Evolutionary conservation across 2,888 invertebrate species (phyloP).

Genomic region (Rhagonycha fulva): DNA sequence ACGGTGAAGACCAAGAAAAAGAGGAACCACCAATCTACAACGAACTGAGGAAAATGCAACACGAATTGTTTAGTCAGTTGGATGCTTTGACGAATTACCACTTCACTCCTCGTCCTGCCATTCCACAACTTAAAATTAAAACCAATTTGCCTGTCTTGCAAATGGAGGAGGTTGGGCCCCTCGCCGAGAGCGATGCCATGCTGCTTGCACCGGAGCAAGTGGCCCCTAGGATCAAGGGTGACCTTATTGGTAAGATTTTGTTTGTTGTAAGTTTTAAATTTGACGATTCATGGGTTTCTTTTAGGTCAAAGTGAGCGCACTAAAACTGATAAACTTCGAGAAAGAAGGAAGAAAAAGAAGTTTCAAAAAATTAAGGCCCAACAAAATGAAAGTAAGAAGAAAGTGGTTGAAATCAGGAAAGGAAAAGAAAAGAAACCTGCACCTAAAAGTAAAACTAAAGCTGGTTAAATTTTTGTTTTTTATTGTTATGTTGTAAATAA

Average conservation of each 20-base stretch:
- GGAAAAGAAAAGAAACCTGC: constrained; percentile 51
- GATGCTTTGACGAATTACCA: constrained; percentile 94
- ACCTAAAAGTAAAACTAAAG: background rate
- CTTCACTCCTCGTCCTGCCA: constrained; percentile 86
- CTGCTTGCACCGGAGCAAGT: constrained; percentile 93
- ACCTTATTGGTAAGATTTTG: constrained; percentile 53
- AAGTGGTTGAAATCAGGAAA: constrained; percentile 48
- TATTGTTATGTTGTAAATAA: background rate
- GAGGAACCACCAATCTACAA: constrained; percentile 78
- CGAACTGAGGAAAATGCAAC: constrained; percentile 77
- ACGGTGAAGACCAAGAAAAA: constrained; percentile 61
- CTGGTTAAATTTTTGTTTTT: background rate
- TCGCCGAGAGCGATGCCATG: constrained; percentile 81
- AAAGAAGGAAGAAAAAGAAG: constrained; percentile 82
- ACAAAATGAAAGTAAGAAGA: constrained; percentile 34
- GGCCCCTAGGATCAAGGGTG: constrained; percentile 61
- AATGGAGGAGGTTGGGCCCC: constrained; percentile 95
- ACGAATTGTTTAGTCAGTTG: constrained; percentile 77
- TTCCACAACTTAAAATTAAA: constrained; percentile 87
- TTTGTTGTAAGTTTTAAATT: background rate
- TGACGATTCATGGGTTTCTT: constrained; percentile 22
- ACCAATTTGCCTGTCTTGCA: constrained; percentile 88
- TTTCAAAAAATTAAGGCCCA: constrained; percentile 69
- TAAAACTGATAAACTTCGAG: constrained; percentile 86
- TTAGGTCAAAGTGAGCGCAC: constrained; percentile 77